phyloP scores from a whole-genome alignment of 2,113 vertebrate species.

The Recurvirostra avosetta region DNA sequence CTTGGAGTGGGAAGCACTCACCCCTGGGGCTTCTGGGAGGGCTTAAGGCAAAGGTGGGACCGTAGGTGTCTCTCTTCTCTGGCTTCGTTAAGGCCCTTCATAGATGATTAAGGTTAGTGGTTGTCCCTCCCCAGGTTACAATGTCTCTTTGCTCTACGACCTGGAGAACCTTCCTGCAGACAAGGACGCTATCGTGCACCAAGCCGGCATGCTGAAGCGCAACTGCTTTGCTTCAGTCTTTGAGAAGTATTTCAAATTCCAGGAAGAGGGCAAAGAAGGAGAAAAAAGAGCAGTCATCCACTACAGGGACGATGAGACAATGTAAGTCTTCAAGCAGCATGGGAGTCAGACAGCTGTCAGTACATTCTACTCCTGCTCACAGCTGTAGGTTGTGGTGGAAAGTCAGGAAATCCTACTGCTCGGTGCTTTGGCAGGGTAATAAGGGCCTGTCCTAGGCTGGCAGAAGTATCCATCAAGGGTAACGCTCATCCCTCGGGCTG shows the following conservation, averaged over 20 bases:
- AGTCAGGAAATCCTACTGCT: neutral
- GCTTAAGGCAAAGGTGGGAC: neutral
- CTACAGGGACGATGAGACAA: conserved; percentile 97
- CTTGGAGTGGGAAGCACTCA: neutral
- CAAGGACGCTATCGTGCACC: conserved; percentile 88
- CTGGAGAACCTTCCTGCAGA: conserved; percentile 90
- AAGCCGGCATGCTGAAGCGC: conserved; percentile 94
- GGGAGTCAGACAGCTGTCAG: fast-evolving
- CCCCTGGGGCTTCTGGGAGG: neutral
- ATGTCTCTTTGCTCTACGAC: conserved; percentile 88
- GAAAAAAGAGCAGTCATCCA: conserved; percentile 95
- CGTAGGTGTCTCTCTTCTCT: neutral
- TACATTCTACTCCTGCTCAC: neutral
- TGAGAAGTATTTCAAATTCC: conserved; percentile 98
- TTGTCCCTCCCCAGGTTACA: conserved; percentile 76
- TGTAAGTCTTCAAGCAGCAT: conserved; percentile 75
- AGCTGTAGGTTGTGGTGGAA: neutral
- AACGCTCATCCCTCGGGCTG: neutral
- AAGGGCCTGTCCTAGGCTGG: neutral
- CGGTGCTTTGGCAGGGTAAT: neutral
- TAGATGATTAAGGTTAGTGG: neutral
- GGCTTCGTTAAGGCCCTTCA: neutral
- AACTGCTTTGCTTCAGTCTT: conserved; percentile 99
- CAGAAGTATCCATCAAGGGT: neutral
- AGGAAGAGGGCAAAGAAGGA: conserved; percentile 95